Evolutionary conservation across 2,113 vertebrate species (phyloP).

Genomic region (Tympanuchus pallidicinctus): DNA sequence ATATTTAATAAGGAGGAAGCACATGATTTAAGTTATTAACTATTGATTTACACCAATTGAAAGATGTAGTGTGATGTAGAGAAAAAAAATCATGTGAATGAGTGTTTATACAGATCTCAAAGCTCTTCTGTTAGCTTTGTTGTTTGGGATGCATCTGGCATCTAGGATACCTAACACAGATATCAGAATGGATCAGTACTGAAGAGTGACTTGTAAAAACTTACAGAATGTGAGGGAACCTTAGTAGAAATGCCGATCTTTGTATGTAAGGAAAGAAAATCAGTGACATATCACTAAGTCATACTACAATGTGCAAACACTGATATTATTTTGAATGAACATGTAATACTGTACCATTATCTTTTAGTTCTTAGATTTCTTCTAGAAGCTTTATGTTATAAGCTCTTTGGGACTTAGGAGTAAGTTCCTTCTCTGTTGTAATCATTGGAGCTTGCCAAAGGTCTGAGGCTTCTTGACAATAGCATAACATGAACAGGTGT

Average conservation of each 20-base stretch:
- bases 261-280: background rate
- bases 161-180: background rate
- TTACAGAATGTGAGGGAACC: background rate
- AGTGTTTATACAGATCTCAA: slow-evolving; percentile 21
- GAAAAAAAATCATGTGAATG: background rate
- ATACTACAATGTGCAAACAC: slow-evolving; percentile 12
- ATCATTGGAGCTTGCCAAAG: background rate
- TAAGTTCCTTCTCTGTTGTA: background rate
- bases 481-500: background rate
- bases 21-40: background rate
- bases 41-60: background rate
- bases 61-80: background rate
- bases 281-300: background rate
- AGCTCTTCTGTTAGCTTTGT: slow-evolving; percentile 1
- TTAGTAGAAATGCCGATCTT: background rate
- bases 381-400: slow-evolving; percentile 11
- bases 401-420: background rate
- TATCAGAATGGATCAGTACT: background rate
- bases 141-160: slow-evolving; percentile 12
- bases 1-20: background rate
- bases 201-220: background rate
- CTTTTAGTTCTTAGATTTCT: slow-evolving; percentile 8
- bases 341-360: background rate
- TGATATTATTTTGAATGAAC: slow-evolving; percentile 8
- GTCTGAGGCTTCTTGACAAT: background rate